phyloP scores from a whole-genome alignment of 2,888 invertebrate genomes.

The Marasmarcha lunaedactyla region DNA sequence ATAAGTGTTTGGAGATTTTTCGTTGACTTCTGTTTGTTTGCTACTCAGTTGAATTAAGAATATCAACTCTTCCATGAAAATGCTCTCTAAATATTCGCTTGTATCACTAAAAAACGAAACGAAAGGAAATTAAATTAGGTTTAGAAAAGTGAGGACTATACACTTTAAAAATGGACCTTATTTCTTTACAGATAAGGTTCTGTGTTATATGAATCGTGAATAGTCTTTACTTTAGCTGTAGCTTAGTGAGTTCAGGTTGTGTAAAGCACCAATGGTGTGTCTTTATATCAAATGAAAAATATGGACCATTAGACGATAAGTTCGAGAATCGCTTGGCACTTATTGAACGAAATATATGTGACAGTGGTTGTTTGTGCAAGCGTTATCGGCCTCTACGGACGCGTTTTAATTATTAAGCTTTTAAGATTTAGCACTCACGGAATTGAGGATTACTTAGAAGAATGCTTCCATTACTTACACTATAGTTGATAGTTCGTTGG shows the following conservation, averaged over 20 bases:
- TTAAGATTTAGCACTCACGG: conserved; percentile 59
- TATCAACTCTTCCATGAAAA: no score
- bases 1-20: no score
- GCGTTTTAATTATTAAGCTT: conserved; percentile 45
- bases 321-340: not conserved
- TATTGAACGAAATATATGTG: conserved; percentile 11
- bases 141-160: no score
- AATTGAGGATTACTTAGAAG: conserved; percentile 60
- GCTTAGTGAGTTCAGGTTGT: conserved; percentile 41
- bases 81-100: no score
- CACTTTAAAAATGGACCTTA: no score
- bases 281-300: conserved; percentile 63
- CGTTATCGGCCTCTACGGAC: conserved; percentile 11
- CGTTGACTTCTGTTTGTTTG: no score
- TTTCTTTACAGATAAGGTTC: no score
- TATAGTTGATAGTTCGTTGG: conserved; percentile 14
- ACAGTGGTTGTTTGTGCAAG: conserved; percentile 31
- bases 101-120: no score
- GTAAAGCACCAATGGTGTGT: conserved; percentile 43
- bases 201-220: no score
- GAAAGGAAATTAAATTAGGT: no score
- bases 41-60: no score
- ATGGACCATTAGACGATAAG: conserved; percentile 45
- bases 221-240: not conserved
- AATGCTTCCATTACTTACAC: conserved; percentile 44